Evolutionary conservation across 2,113 vertebrate species (phyloP).

Genomic region (Elephantulus edwardii): DNA sequence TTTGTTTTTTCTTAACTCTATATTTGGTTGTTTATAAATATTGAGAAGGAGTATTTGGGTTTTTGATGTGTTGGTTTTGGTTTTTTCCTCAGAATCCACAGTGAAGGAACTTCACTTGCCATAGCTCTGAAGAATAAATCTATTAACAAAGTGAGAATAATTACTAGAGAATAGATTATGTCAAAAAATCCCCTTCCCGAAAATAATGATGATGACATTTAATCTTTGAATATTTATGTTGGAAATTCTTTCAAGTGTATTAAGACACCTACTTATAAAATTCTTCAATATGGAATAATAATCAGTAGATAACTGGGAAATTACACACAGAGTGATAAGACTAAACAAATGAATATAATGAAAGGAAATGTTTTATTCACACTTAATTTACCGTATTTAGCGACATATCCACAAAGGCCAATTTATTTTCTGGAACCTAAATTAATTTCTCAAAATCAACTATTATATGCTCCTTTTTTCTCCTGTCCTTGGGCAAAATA

Average conservation of each 20-base stretch:
- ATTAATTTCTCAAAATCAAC: constrained; percentile 45
- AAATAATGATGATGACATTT: constrained; percentile 64
- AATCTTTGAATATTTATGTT: constrained; percentile 68
- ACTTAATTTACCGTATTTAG: not conserved
- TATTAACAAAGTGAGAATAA: constrained; percentile 42
- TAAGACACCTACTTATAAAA: constrained; percentile 39
- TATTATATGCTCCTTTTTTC: not conserved
- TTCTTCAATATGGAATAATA: constrained; percentile 49
- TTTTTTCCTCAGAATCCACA: not conserved
- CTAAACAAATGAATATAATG: not conserved
- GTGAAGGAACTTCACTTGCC: not conserved
- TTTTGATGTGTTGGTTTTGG: too few species aligned
- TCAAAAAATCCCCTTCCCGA: constrained; percentile 41
- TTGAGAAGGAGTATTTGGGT: not conserved
- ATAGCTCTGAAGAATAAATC: constrained; percentile 44
- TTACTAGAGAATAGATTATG: constrained; percentile 56
- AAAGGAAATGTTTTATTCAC: constrained; percentile 43
- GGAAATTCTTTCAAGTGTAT: constrained; percentile 36
- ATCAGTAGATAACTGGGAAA: constrained; percentile 5
- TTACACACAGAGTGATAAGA: not conserved
- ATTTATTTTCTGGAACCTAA: constrained; percentile 12
- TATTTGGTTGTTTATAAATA: constrained; percentile 10
- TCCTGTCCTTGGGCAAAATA: not conserved
- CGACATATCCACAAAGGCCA: not conserved
- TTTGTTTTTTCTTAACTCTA: constrained; percentile 18